Base-by-base conservation (phyloP, 1,140 invertebrate species). In the Melitaea cinxia region DNA sequence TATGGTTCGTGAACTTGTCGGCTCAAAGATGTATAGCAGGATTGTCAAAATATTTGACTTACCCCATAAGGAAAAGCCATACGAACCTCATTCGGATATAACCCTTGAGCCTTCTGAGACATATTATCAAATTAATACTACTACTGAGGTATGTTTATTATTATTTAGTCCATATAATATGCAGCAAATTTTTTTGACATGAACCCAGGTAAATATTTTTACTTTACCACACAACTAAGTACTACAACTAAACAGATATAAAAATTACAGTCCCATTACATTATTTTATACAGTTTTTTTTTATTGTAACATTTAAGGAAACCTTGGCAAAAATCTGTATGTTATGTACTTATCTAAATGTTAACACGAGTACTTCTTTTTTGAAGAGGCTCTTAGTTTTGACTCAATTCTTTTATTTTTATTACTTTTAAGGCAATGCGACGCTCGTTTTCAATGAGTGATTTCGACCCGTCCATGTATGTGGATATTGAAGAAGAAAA, bases 1-100 rank as follows among this genome's bases (percentile, higher is more conserved):
- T 1, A 74, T 63, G 47, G 83, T 91, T 0, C 73, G 75, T 5
- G 70, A 81, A 17, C 55, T 89, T 15, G 82, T 90, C 21, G 83
- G 83, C 5, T 80, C 83, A 1, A 64, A 76, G 1, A 83, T 87
- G 49, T 91, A 78, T 45, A 56, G 75, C 17, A 69, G 84, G 26
- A 78, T 91, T 21, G 66, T 74, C 1, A 87, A 86, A 56, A 87
- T 91, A 23, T 88, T 88, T 42, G 59, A 83, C 15, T 55, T 91
- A 21, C 78, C 78, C 0, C 9, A 49, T 2, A 75, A 79, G 14
- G 62, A 59, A 0, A 64, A 52, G 9, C 19, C 63, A 1, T 88
- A 88, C 58, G 57, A 71, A 50, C 77, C 82, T 1, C 59, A 42
- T 10, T 75, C 78, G 3, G 78, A 83, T 10, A 50, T 30, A 4